Base-by-base conservation (phyloP, 2,113 vertebrate genomes). In the Nyctereutes procyonoides region DNA sequence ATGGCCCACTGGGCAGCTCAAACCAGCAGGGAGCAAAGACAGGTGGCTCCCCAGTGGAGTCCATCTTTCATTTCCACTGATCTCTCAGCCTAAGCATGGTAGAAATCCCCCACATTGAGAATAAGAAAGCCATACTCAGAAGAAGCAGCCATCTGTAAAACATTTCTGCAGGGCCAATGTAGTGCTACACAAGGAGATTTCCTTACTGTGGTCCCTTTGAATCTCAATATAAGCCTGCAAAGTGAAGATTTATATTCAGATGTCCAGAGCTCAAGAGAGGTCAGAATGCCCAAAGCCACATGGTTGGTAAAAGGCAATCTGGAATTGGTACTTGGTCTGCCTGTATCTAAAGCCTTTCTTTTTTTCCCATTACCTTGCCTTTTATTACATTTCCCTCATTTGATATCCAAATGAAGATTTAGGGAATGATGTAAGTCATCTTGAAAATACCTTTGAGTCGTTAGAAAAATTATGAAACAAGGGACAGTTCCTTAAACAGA, bases 401-500 rank as follows among this genome's bases (percentile, higher is more conserved):
- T 93, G 38, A 32, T 77, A 24, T 55, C 76, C 60, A 77, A 83
- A 77, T 9, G 26, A 74, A 96, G 38, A 81, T 28, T 43, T 81
- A 38, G 69, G 32, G 58, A 48, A 60, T 93, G 19, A 69, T 20
- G 8, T 9, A 43, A 85, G 71, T 10, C 69, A 69, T 51, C 58
- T 81, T 92, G 38, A 56, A 74, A 85, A 85, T 26, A 35, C 14
- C 3, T 89, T 16, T n/a, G 26, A 69, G 35, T 79, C 74, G 14
- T 35, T 69, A 93, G 88, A 80, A 95, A 88, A 65, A 92, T 73
- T 84, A 76, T 22, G 15, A 92, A 58, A 62, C 3, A 35, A 88
- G 2, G 35, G 20, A 53, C 13, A 62, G 1, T 56, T 60, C 24
- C 71, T 91, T 74, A 58, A 83, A 63, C 15, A 74, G 35, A 55